These are phyloP conservation scores for Apolygus lucorum DNA, from an alignment of 1,140 invertebrate genomes.

Conservation along the genomic window DNA sequence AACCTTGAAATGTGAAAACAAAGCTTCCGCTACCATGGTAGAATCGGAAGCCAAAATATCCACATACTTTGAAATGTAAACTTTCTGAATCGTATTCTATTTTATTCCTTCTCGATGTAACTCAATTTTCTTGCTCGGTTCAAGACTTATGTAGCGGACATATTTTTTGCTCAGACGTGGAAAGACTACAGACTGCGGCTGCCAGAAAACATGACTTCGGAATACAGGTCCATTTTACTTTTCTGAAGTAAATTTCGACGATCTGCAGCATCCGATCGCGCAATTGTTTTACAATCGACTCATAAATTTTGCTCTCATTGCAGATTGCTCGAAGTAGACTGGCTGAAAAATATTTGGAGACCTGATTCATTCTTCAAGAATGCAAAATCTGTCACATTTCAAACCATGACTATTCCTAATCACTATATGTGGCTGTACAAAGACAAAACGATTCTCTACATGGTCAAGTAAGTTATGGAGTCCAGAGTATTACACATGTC, in stretches of 20 bases:
- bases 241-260: too few species aligned
- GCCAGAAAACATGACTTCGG: conserved; percentile 84
- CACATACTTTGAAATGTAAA: too few species aligned
- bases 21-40: too few species aligned
- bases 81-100: too few species aligned
- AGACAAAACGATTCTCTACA: conserved; percentile 78
- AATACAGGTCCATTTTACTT: too few species aligned
- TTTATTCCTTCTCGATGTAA: neutral
- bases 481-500: too few species aligned
- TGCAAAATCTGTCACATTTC: conserved; percentile 83
- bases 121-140: too few species aligned
- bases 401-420: conserved; percentile 88
- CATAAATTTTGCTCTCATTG: conserved; percentile 27
- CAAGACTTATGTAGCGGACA: conserved; percentile 79
- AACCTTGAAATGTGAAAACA: too few species aligned
- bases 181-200: conserved; percentile 77
- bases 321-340: conserved; percentile 73
- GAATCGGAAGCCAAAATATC: too few species aligned
- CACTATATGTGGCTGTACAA: conserved; percentile 84
- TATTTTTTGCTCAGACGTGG: conserved; percentile 87
- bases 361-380: conserved; percentile 84
- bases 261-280: neutral
- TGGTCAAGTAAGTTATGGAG: conserved; percentile 69
- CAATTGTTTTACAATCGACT: neutral
- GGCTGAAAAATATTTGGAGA: conserved; percentile 84